Evolutionary conservation across 2,888 invertebrate species (phyloP), one percentile per base, ranked within the genome.

Genomic region (Cataglyphis albicans): DNA sequence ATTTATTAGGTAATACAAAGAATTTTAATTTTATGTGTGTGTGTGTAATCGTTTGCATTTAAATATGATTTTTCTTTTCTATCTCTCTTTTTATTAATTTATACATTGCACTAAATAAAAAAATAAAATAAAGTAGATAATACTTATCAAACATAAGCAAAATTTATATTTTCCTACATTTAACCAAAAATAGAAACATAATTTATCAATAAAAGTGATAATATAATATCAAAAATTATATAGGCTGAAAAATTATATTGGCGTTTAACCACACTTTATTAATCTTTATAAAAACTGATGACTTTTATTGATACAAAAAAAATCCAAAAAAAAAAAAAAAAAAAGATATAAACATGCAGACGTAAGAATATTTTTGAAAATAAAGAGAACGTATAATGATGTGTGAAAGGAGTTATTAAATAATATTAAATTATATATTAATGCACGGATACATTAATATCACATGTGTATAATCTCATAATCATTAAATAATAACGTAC

Each of bases 401-500:
- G 10, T n/a, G 52, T n/a, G 7, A 0, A 7, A 52, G 52, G 7
- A n/a, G 1, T 32, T 68, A 68, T 35, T 29, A 32, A 48, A 32
- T 68, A 15, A 15, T 7, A 68, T 12, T 68, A 0, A 48, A 44
- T n/a, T 35, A 35, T 35, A 21, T 32, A 64, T 9, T 35, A 35
- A 61, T 29, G 21, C 21, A 4, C 0, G 5, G 21, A 65, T 65
- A 41, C 15, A n/a, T 64, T 10, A n/a, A 65, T 21, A 41, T 65
- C 21, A 25, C 3, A 38, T 10, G n/a, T 25, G 2, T 15, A 32
- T n/a, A 67, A 57, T 67, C 3, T 68, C 41, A 41, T 44, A 44
- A 41, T n/a, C 21, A 29, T 74, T 44, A 70, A n/a, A 63, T 44
- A n/a, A 63, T 44, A 59, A 91, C 91, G 91, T 87, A 94, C 94